Evolutionary conservation across 2,113 vertebrate species (phyloP), one percentile per base, ranked within the genome.

Genomic region (Anoplopoma fimbria): DNA sequence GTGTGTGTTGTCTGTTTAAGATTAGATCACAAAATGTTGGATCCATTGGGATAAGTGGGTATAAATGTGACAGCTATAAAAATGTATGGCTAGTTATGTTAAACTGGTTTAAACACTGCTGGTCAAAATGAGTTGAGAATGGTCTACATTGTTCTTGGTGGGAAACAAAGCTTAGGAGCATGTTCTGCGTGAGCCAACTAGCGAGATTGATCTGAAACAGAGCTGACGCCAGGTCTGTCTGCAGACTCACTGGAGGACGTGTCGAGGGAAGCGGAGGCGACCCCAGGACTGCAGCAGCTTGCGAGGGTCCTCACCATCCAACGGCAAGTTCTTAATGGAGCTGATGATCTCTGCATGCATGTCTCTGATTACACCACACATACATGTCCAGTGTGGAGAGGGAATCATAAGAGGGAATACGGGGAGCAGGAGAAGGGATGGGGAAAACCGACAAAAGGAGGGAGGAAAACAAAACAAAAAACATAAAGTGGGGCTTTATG

Each of bases 311-410:
- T 96, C 97, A 42, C 96, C 96, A 92, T 98, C 97, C 97, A 97
- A 95, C 79, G 96, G 97, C 91, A 99, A 96, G 95, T 97, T 97
- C 95, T 98, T 98, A 94, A 99, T 97, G 93, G 96, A 97, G 93
- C 93, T 96, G 96, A 99, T 97, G 95, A 99, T 97, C 96, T 99
- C 97, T 79, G 96, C 97, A 96, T 98, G 97, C 96, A 98, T 97
- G 85, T 97, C 97, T 91, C 98, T 99, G 95, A 94, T 93, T 69
- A 86, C 68, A 69, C 84, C 13, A 65, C 42, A 69, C 42, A 40
- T 5, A 79, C 76, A 49, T 62, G 64, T 51, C 68, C 65, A 81
- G 71, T 27, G 75, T 62, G 36, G 78, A 79, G 31, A 70, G 73
- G 73, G 57, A 71, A 79, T 72, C 75, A 69, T 34, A 69, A n/a